These are phyloP conservation scores for Colostygia pectinataria DNA, from an alignment of 2,888 invertebrate species.

Conservation along the genomic window DNA sequence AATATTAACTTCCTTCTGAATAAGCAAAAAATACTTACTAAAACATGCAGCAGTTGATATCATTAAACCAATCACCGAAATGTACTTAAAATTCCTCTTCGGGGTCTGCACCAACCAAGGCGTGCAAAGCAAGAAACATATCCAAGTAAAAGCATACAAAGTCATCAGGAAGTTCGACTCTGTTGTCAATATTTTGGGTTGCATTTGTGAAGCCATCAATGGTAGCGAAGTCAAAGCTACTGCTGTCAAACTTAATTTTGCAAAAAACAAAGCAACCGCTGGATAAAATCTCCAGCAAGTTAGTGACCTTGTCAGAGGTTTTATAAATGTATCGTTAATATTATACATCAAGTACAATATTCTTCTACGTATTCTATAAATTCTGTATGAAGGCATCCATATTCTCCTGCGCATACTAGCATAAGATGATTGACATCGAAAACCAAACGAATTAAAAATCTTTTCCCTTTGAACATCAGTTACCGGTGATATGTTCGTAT, in stretches of 20 bases:
- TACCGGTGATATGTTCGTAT: slow-evolving; percentile 68
- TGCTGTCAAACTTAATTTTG: slow-evolving; percentile 64
- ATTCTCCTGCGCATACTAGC: slow-evolving; percentile 63
- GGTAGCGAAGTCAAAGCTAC: slow-evolving; percentile 62
- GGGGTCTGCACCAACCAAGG: slow-evolving; percentile 73
- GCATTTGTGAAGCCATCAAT: slow-evolving; percentile 62
- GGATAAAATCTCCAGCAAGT: slow-evolving; percentile 77
- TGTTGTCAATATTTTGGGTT: slow-evolving; percentile 61
- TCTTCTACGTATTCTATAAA: slow-evolving; percentile 67
- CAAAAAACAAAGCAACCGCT: slow-evolving; percentile 62
- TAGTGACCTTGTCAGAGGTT: slow-evolving; percentile 71
- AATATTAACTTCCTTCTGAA: neutral
- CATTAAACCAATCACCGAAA: slow-evolving; percentile 58
- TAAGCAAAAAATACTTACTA: slow-evolving; percentile 50
- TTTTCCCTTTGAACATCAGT: slow-evolving; percentile 74
- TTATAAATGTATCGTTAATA: slow-evolving; percentile 71
- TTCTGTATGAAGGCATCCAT: slow-evolving; percentile 72
- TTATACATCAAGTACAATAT: slow-evolving; percentile 60
- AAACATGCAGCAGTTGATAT: slow-evolving; percentile 65
- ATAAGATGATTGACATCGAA: slow-evolving; percentile 69
- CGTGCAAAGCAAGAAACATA: slow-evolving; percentile 69
- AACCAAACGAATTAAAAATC: slow-evolving; percentile 71
- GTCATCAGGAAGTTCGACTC: slow-evolving; percentile 73
- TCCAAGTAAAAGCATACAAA: slow-evolving; percentile 74
- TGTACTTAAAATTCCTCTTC: slow-evolving; percentile 73